Conservation (phyloP, 1,140 invertebrate species). For the Macrosteles quadrilineatus region DNA sequence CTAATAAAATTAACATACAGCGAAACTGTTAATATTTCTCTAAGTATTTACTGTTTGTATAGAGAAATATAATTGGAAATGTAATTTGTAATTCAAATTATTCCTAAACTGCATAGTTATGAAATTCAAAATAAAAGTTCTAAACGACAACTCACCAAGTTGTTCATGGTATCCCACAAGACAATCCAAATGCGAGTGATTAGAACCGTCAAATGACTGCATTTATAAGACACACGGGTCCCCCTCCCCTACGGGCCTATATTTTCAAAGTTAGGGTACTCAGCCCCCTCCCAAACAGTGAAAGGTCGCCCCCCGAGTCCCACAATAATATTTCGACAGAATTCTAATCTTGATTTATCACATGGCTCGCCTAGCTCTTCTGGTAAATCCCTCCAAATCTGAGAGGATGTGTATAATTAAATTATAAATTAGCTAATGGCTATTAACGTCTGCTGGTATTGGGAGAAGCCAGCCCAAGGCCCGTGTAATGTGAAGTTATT, state of each 20-base stretch:
- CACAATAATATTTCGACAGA: slow-evolving; percentile 15
- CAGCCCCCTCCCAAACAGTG: background rate
- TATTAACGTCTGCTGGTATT: background rate
- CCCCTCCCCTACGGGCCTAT: slow-evolving; percentile 2
- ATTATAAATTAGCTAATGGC: slow-evolving; percentile 8
- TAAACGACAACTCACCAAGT: background rate
- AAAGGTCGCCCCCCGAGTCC: too few relatives aligned
- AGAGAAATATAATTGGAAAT: too few relatives aligned
- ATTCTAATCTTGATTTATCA: slow-evolving; percentile 21
- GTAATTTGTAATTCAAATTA: too few relatives aligned
- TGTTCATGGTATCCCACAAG: slow-evolving; percentile 10
- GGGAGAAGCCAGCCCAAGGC: too few relatives aligned
- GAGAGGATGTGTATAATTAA: slow-evolving; percentile 12
- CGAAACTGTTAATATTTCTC: too few relatives aligned
- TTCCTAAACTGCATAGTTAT: too few relatives aligned
- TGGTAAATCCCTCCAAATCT: too few relatives aligned
- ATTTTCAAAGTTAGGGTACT: slow-evolving; percentile 8
- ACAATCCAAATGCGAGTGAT: slow-evolving; percentile 4
- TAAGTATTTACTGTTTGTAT: too few relatives aligned
- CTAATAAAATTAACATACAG: too few relatives aligned
- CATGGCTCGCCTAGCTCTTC: background rate
- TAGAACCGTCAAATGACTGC: slow-evolving; percentile 2
- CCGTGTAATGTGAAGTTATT: too few relatives aligned
- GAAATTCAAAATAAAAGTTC: too few relatives aligned
- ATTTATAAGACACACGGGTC: slow-evolving; percentile 3